Percentiles rank a stretch among this genome's conserved stretches.
Evolutionary conservation across 2,888 invertebrate species (phyloP).

Genomic region (Lottia scabra): DNA sequence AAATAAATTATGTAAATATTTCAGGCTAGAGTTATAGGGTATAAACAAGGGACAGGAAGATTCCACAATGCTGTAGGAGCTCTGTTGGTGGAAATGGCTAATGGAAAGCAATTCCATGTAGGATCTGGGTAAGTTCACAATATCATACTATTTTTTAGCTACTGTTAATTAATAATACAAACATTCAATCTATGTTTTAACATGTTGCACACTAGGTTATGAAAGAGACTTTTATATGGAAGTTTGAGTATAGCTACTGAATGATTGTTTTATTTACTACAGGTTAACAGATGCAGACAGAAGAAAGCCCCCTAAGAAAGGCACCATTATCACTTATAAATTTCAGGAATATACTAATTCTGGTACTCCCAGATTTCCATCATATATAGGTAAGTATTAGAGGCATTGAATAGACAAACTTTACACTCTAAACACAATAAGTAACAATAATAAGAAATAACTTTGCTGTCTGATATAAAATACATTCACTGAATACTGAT

Average conservation of each 20-base stretch:
- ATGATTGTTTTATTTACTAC: slow-evolving; percentile 20
- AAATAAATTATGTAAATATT: slow-evolving; percentile 12
- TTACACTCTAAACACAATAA: no score
- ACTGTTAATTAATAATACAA: no score
- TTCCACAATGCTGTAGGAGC: slow-evolving; percentile 55
- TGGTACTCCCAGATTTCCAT: slow-evolving; percentile 62
- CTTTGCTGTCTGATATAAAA: no score
- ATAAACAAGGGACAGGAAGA: slow-evolving; percentile 57
- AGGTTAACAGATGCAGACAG: slow-evolving; percentile 60
- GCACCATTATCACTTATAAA: slow-evolving; percentile 65
- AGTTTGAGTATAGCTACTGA: no score
- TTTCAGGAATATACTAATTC: slow-evolving; percentile 65
- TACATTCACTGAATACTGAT: no score
- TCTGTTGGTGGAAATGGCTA: slow-evolving; percentile 60
- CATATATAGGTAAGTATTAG: slow-evolving; percentile 50
- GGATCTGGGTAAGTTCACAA: slow-evolving; percentile 58
- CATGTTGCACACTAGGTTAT: no score
- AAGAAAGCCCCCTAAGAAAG: slow-evolving; percentile 61
- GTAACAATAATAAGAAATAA: no score
- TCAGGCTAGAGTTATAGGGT: slow-evolving; percentile 63
- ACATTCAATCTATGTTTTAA: no score
- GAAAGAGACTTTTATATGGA: no score
- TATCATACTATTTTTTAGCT: no score
- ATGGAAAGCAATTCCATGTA: slow-evolving; percentile 61
- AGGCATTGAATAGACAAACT: no score